Evolutionary conservation across 2,113 vertebrate genomes (phyloP), one percentile per base, ranked within the genome.

Genomic region (Chauna torquata): DNA sequence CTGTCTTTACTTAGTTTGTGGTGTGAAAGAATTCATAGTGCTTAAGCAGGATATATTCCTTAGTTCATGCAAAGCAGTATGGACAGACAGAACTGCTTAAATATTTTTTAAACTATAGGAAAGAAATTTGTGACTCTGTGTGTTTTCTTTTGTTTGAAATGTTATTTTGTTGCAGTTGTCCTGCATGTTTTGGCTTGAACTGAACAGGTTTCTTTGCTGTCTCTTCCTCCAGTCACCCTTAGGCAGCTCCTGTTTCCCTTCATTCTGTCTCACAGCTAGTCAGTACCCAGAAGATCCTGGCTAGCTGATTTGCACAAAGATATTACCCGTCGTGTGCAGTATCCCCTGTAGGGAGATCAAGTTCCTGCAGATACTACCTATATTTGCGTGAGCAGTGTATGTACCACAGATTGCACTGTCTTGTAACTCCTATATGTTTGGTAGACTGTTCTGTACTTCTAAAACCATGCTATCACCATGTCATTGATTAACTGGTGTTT

Each of bases 101-200:
- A 36, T 54, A 5, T 65, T 24, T 68, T 34, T 68, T 52, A 68
- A 68, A 47, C 19, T 34, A 28, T 24, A 47, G 44, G 44, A 68
- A 80, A 82, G 20, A 88, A 55, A 62, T n/a, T 25, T 58, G 18
- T 78, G 38, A n/a, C 70, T 75, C 32, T 11, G 42, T 1, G 0
- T 57, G 36, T 68, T 14, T 82, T 88, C 58, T 65, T 82, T 62
- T 78, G 47, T 79, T 76, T 58, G 32, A 84, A 85, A 45, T 27
- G 50, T 40, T 62, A 40, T 55, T n/a, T 47, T 49, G 44, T 82
- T 79, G 49, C 49, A 74, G 62, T 86, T 82, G 82, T 88, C 20
- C 82, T 75, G 36, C 64, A 50, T 79, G 47, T 76, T 95, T 97
- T 96, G 91, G n/a, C 76, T 95, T 86, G 58, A 96, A 70, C 64